Evolutionary conservation across 1,140 invertebrate species (phyloP), one percentile per base, ranked within the genome.

Genomic region (Dinothrombium tinctorium): DNA sequence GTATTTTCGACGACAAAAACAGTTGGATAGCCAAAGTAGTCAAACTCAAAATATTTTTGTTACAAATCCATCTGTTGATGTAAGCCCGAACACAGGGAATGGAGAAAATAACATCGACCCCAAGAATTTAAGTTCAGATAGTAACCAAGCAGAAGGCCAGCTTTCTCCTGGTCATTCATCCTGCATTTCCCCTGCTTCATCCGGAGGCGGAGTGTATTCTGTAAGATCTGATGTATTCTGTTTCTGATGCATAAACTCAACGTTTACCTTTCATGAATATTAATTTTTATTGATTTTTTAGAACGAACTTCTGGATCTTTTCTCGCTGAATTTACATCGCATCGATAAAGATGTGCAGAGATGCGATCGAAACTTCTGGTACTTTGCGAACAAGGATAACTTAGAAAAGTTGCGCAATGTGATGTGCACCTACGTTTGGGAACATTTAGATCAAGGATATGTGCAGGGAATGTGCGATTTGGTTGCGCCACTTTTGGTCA

Each of bases 341-440:
- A 92, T 94, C 46, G 86, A 94, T 55, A 94, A 94, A 59, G 86
- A 94, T 59, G 86, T 92, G 3, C 79, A 87, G 56, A 60, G 86
- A 43, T 94, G 86, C 60, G 86, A 94, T 60, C 61, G 86, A 39
- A 89, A 87, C 55, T 84, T 86, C 55, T 75, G 71, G 59, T 92
- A 89, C 59, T 92, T 92, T 58, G 64, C 60, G 2, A 70, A 67
- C 11, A 67, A 71, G 28, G 71, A 76, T 43, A 92, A 94, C 63
- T 62, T 94, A 46, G 81, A 90, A 46, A 89, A 87, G 58, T 59
- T 94, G n/a, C 64, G 83, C 31, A 87, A 90, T 61, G 73, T 94
- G 32, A 92, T 94, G 75, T 87, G 82, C 71, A 92, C 84, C 69
- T 87, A 83, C 61, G 83, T 92, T 20, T 92, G 83, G 81, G 76